A percentile compares a stretch with the other conserved stretches of the same genome.
Evolutionary conservation across 2,797 vertebrate genomes (phyloP).

Genomic region (Enteromius argenteus): DNA sequence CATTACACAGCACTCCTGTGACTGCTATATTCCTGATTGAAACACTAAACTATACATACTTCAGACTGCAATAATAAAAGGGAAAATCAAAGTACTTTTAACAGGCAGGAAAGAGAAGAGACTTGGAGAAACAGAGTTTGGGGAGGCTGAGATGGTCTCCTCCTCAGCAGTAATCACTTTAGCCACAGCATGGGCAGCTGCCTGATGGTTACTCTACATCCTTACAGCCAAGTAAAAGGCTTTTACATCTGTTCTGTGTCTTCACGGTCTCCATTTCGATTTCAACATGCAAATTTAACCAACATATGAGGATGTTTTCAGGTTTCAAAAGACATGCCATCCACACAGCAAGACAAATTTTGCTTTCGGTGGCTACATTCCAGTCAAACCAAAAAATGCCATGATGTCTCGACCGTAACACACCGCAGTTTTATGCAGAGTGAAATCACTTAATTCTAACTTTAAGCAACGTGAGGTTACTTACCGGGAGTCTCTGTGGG

Average conservation of each 20-base stretch:
- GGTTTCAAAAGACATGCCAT: slow-evolving; percentile 6
- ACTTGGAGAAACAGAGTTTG: slow-evolving; percentile 16
- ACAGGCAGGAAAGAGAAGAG: background rate
- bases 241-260: slow-evolving; percentile 44
- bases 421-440: background rate
- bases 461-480: slow-evolving; percentile 81
- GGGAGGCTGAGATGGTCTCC: slow-evolving; percentile 54
- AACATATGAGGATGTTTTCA: slow-evolving; percentile 15
- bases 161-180: slow-evolving; percentile 72
- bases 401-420: slow-evolving; percentile 21
- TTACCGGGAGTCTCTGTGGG: slow-evolving; percentile 98
- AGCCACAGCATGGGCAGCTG: slow-evolving; percentile 69
- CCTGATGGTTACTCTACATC: slow-evolving; percentile 66
- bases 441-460: slow-evolving; percentile 46
- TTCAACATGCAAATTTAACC: slow-evolving; percentile 24
- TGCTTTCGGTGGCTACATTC: background rate
- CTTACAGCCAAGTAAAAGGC: slow-evolving; percentile 49
- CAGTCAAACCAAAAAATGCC: slow-evolving; percentile 1
- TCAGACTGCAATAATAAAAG: background rate
- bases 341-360: slow-evolving; percentile 20
- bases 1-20: background rate
- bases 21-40: slow-evolving; percentile 3
- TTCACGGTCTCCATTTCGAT: slow-evolving; percentile 33
- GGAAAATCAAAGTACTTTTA: slow-evolving; percentile 14
- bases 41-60: background rate